phyloP scores from a whole-genome alignment of 2,888 invertebrate genomes.

The Diplolepis rosae region DNA sequence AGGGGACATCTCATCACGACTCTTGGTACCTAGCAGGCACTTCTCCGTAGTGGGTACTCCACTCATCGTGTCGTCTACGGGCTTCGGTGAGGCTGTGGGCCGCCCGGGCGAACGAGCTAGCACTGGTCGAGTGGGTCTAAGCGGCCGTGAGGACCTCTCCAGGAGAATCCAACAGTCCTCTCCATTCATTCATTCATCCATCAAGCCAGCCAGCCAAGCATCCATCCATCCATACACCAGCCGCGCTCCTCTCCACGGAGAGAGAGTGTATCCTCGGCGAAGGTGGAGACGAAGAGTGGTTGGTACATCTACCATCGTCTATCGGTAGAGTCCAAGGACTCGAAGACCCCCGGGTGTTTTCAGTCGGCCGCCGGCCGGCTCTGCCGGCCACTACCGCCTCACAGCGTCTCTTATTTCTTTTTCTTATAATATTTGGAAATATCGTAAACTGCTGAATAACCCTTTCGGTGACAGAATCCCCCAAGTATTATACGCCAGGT shows the following conservation, averaged over 20 bases:
- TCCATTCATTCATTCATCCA: conserved; percentile 65
- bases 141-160: conserved; percentile 74
- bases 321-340: conserved; percentile 70
- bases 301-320: conserved; percentile 69
- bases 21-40: conserved; percentile 71
- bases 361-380: conserved; percentile 73
- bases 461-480: not conserved
- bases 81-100: conserved; percentile 65
- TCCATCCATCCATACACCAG: conserved; percentile 51
- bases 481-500: not conserved
- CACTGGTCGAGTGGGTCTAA: conserved; percentile 73
- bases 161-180: conserved; percentile 73
- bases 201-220: conserved; percentile 49
- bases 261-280: conserved; percentile 63
- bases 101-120: conserved; percentile 61
- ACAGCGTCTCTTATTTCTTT: conserved; percentile 44
- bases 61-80: conserved; percentile 72
- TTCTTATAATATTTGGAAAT: not conserved
- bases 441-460: no score
- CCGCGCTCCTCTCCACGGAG: conserved; percentile 43
- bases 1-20: conserved; percentile 72
- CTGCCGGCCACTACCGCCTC: conserved; percentile 67
- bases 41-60: conserved; percentile 73
- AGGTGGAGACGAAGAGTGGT: conserved; percentile 70
- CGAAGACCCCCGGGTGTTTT: conserved; percentile 69